Conservation (phyloP, 1,140 invertebrate species). For the Spodoptera litura region DNA sequence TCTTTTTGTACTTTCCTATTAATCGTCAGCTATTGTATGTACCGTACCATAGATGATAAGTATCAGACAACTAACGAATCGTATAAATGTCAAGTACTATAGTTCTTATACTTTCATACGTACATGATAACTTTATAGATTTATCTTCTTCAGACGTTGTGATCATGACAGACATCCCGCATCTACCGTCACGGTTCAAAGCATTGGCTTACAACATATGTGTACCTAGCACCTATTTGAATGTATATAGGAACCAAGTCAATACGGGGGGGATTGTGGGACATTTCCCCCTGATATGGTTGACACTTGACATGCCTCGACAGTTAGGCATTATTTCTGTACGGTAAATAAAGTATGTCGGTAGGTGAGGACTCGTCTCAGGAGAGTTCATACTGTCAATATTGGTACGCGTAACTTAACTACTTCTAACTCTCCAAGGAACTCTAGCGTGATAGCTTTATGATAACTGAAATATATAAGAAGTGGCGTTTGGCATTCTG, state of each 20-base stretch:
- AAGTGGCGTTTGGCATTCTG: too few species aligned
- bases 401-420: neutral
- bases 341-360: neutral
- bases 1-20: too few species aligned
- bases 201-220: neutral
- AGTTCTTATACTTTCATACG: too few species aligned
- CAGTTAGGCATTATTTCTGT: slow-evolving; percentile 5
- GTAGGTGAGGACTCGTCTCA: neutral
- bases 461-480: neutral
- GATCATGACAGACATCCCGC: slow-evolving; percentile 18
- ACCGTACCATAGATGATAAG: too few species aligned
- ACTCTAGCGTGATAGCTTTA: neutral
- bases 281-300: slow-evolving; percentile 1
- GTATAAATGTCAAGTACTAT: too few species aligned
- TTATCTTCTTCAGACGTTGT: neutral
- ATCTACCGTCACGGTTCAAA: slow-evolving; percentile 11
- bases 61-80: too few species aligned
- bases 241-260: neutral
- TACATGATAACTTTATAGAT: too few species aligned
- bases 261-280: neutral
- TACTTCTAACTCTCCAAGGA: neutral
- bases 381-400: neutral
- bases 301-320: neutral
- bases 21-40: too few species aligned
- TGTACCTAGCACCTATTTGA: neutral